Evolutionary conservation across 2,797 vertebrate genomes (phyloP).

Genomic region (Gadopsis bispinosus): DNA sequence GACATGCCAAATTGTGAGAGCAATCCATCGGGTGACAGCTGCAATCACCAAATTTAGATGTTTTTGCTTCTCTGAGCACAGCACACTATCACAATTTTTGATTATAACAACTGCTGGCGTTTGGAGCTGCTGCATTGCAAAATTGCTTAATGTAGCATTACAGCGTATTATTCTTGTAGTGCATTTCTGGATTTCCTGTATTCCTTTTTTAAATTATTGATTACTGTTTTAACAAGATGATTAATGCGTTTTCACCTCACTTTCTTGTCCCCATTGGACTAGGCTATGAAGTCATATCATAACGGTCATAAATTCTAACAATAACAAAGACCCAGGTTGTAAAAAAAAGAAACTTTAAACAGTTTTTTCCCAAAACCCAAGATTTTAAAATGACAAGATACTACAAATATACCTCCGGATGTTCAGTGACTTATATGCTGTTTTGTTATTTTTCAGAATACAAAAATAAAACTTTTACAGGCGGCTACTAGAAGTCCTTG

Average conservation of each 20-base stretch:
- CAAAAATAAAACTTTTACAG: conserved; percentile 36
- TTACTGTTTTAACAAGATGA: conserved; percentile 30
- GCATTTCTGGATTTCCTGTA: conserved; percentile 9
- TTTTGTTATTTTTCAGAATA: conserved; percentile 48
- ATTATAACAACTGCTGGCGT: background rate
- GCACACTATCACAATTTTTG: conserved; percentile 9
- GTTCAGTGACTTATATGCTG: conserved; percentile 8
- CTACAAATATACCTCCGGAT: conserved; percentile 25
- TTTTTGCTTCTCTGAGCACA: conserved; percentile 11
- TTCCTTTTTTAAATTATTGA: background rate
- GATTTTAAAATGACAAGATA: conserved; percentile 32
- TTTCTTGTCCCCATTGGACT: background rate
- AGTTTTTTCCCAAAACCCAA: conserved; percentile 9
- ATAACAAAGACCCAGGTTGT: background rate
- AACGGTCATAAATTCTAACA: conserved; percentile 8
- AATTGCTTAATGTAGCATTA: background rate
- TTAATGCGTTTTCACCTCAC: conserved; percentile 12
- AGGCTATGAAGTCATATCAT: background rate
- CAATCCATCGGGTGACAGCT: conserved; percentile 12
- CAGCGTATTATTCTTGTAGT: background rate
- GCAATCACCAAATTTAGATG: background rate
- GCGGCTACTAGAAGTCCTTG: conserved; percentile 44
- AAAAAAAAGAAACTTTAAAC: background rate
- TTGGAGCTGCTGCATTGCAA: background rate
- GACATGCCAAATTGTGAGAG: background rate